Evolutionary conservation across 2,113 vertebrate genomes (phyloP).

Genomic region (Malurus melanocephalus): DNA sequence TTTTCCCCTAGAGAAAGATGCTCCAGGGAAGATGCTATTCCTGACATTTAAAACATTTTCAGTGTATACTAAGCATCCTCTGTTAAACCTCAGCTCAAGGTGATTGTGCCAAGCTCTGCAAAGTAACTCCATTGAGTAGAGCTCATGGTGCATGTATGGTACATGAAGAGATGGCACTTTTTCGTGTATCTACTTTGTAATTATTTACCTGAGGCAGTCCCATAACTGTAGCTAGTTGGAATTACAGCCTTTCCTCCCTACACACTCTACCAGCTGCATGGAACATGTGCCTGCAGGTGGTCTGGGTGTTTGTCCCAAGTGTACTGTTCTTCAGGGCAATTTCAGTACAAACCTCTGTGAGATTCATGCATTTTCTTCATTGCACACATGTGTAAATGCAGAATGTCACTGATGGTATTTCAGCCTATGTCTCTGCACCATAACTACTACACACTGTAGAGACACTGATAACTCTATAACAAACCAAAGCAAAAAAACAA

Average conservation of each 20-base stretch:
- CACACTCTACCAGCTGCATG: not conserved
- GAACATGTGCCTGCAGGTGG: not conserved
- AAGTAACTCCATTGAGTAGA: not conserved
- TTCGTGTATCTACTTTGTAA: not conserved
- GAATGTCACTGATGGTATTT: not conserved
- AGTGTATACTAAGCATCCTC: not conserved
- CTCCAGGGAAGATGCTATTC: not conserved
- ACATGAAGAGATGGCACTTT: not conserved
- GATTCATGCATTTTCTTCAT: constrained; percentile 17
- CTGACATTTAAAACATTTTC: not conserved
- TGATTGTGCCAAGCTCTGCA: not conserved
- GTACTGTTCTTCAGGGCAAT: not conserved
- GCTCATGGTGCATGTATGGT: not conserved
- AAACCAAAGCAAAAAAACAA: not conserved
- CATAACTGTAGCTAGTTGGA: not conserved
- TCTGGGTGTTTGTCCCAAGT: not conserved
- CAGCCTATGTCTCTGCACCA: not conserved
- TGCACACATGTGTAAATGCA: not conserved
- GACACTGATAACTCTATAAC: not conserved
- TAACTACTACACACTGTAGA: not conserved
- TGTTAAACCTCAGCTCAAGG: not conserved
- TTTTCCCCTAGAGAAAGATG: not conserved
- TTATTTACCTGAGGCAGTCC: not conserved
- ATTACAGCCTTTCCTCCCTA: not conserved
- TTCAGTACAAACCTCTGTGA: not conserved